Evolutionary conservation across 2,888 invertebrate genomes (phyloP), one percentile per base, ranked within the genome.

Genomic region (Junonia oenone): DNA sequence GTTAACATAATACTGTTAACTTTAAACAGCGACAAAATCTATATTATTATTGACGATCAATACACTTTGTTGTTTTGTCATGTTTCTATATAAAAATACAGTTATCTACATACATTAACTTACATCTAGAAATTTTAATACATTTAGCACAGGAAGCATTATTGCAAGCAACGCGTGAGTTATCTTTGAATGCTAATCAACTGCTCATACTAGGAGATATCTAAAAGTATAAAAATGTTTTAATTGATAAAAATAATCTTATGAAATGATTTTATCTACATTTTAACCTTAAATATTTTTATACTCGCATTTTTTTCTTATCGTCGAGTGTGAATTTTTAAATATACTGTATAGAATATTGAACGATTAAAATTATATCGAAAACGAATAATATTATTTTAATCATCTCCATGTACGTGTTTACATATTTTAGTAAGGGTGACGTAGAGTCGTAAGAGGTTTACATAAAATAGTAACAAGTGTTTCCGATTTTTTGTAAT

Each of bases 41-140:
- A 9, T 40, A 17, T 40, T 11, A 26, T 26, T n/a, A 13, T 43
- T 13, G 8, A 26, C 6, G 13, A 22, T 26, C 11, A 22, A 26
- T 26, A 40, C 6, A 40, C 26, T 43, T 43, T 43, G 43, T 43
- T 43, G 8, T 6, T 43, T 11, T 13, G 43, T n/a, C 5, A 27
- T 56, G 8, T 29, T 60, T 63, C 63, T 64, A 59, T 69, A 71
- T 59, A 72, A 69, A 71, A 71, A 71, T 71, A 71, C 67, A 65
- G 56, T 61, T 59, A 67, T 38, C 13, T 38, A 14, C 38, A 53
- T 51, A 45, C 6, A 19, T 29, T 46, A 29, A 63, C 69, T 53
- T 71, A 71, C 62, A 59, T 64, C 62, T 61, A 64, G 50, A 56
- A 45, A 59, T 56, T 40, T 40, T 50, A 48, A 59, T 56, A 58